These are phyloP conservation scores for Galbula dea DNA, from an alignment of 2,113 vertebrate species.

Conservation along the genomic window DNA sequence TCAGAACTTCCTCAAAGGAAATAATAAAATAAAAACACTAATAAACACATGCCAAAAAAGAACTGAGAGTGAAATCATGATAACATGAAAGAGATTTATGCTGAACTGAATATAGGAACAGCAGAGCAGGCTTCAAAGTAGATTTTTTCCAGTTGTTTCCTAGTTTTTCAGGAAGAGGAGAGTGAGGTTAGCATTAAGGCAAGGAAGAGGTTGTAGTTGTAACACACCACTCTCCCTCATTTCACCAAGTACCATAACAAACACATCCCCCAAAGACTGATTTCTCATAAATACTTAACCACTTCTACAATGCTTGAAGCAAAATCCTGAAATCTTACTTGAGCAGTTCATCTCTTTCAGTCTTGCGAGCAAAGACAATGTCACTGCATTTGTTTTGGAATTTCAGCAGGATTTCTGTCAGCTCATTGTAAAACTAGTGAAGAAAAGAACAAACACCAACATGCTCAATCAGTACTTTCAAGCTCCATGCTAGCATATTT, in stretches of 20 bases:
- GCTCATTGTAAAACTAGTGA: conserved; percentile 92
- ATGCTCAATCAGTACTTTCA: not conserved
- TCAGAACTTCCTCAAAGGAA: not conserved
- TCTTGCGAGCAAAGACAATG: conserved; percentile 97
- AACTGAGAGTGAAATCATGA: not conserved
- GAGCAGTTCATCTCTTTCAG: conserved; percentile 94
- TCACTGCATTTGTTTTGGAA: conserved; percentile 99
- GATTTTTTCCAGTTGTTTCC: not conserved
- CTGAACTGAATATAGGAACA: not conserved
- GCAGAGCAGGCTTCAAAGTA: not conserved
- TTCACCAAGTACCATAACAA: not conserved
- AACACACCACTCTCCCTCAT: not conserved
- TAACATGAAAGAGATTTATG: not conserved
- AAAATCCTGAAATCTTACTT: conserved; percentile 79
- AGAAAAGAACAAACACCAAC: not conserved
- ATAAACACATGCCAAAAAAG: not conserved
- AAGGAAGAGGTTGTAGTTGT: not conserved
- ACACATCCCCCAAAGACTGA: not conserved
- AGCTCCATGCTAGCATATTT: not conserved
- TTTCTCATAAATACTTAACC: not conserved
- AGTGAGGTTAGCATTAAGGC: not conserved
- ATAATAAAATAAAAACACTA: not conserved
- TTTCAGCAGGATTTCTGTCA: conserved; percentile 94
- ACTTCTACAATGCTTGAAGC: not conserved
- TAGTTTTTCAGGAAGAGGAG: not conserved